phyloP scores from a whole-genome alignment of 2,797 vertebrate genomes.

The Tachyglossus aculeatus region DNA sequence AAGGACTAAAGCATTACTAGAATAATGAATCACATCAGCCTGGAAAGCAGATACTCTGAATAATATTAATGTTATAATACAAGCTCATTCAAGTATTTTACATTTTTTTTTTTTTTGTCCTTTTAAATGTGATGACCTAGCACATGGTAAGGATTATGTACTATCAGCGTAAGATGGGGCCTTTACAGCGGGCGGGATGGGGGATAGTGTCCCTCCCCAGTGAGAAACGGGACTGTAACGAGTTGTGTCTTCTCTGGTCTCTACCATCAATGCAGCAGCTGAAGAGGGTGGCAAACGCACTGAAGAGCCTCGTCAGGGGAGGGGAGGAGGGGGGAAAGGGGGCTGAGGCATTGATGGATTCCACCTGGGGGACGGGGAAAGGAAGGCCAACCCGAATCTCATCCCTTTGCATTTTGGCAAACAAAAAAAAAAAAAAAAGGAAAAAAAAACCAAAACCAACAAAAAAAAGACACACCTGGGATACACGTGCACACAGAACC shows the following conservation, averaged over 20 bases:
- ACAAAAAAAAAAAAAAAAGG: no score
- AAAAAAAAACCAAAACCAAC: no score
- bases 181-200: conserved; percentile 80
- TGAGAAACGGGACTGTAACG: conserved; percentile 69
- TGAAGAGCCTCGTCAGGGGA: conserved; percentile 26
- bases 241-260: conserved; percentile 65
- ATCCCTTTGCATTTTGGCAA: no score
- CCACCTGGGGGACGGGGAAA: conserved; percentile 6
- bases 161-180: conserved; percentile 83
- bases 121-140: conserved; percentile 86
- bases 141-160: conserved; percentile 87
- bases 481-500: no score
- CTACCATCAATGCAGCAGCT: conserved; percentile 69
- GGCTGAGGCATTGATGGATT: neutral
- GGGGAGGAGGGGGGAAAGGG: conserved; percentile 51
- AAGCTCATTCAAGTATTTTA: conserved; percentile 99
- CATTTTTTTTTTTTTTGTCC: conserved; percentile 86
- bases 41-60: conserved; percentile 99
- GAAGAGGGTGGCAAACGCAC: conserved; percentile 46
- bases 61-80: conserved; percentile 99
- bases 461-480: no score
- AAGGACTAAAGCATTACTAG: conserved; percentile 94
- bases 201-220: conserved; percentile 74
- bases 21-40: conserved; percentile 99
- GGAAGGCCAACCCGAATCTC: no score